Evolutionary conservation across 1,140 invertebrate genomes (phyloP), one percentile per base, ranked within the genome.

Genomic region (Helicoverpa armigera): DNA sequence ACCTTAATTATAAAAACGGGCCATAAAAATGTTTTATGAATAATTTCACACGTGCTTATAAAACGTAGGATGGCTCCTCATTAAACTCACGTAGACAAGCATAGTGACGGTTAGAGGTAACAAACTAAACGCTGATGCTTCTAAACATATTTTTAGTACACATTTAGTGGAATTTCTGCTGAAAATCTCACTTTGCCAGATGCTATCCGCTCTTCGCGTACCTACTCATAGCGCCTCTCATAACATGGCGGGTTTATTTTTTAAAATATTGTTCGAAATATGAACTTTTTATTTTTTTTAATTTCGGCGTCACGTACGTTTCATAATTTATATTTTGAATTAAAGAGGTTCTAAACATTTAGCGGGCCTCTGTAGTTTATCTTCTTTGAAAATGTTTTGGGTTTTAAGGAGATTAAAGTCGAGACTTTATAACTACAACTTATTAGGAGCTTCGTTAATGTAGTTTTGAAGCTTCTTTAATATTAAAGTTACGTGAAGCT

Each of bases 161-260:
- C 23, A 29, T 72, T 72, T 72, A 72, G 51, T 53, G 50, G 23
- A 56, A 16, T 54, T 72, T 54, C 53, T 72, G 13, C 13, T 29
- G 69, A 72, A 72, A 72, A 72, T 72, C 50, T 72, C 50, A 72
- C 50, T 56, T 53, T 72, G 51, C 69, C 69, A 72, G 69, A 53
- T 72, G 69, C 69, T 72, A 72, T 54, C 69, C 50, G 35, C 50
- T 31, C 69, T 70, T 69, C 54, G 69, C 23, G 23, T 2, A 23
- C 53, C 5, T 72, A 72, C 18, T 72, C 23, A 56, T 35, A 54
- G 50, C 69, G 51, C 23, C n/a, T 14, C n/a, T 72, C 43, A 48
- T 18, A 54, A 72, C 13, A 35, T 56, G 51, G 29, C 51, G 9
- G 65, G 43, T 3, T 16, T 65, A 5, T 69, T 48, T 50, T 18